A percentile compares a stretch with the other conserved stretches of the same genome.
phyloP scores from a whole-genome alignment of 2,113 vertebrate species.

The Chamaetylas fuelleborni region DNA sequence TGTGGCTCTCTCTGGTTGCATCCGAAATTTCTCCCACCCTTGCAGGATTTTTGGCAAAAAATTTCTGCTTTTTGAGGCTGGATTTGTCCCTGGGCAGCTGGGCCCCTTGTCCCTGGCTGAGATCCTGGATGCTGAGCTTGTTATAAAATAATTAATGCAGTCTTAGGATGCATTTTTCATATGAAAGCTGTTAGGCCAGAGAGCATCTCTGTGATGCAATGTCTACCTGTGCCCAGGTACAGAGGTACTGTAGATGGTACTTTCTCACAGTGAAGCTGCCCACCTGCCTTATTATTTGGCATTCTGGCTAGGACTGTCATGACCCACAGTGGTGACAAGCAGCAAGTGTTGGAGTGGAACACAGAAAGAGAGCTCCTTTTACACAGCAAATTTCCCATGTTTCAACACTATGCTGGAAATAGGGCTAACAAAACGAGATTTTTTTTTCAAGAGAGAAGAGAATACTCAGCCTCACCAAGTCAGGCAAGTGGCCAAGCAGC shows the following conservation, averaged over 20 bases:
- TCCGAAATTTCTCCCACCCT: neutral
- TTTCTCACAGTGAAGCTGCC: neutral
- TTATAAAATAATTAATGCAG: neutral
- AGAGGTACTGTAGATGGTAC: neutral
- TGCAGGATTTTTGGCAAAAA: neutral
- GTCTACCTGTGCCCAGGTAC: neutral
- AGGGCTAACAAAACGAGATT: neutral
- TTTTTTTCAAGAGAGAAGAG: neutral
- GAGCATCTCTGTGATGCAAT: neutral
- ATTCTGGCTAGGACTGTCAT: neutral
- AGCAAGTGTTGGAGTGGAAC: neutral
- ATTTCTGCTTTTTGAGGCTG: neutral
- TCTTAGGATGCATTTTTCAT: rapidly evolving
- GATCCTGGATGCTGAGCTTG: neutral
- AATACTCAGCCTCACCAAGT: neutral
- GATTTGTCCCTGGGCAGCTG: neutral
- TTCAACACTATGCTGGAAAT: neutral
- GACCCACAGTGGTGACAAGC: neutral
- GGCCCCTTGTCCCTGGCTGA: neutral
- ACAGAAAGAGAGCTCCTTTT: neutral
- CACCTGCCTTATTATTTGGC: neutral
- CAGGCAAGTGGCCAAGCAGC: neutral
- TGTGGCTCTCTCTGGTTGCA: neutral
- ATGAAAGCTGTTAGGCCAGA: neutral
- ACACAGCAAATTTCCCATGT: neutral